Evolutionary conservation across 1,140 invertebrate genomes (phyloP), one percentile per base, ranked within the genome.

Genomic region (Drosophila malerkotliana): DNA sequence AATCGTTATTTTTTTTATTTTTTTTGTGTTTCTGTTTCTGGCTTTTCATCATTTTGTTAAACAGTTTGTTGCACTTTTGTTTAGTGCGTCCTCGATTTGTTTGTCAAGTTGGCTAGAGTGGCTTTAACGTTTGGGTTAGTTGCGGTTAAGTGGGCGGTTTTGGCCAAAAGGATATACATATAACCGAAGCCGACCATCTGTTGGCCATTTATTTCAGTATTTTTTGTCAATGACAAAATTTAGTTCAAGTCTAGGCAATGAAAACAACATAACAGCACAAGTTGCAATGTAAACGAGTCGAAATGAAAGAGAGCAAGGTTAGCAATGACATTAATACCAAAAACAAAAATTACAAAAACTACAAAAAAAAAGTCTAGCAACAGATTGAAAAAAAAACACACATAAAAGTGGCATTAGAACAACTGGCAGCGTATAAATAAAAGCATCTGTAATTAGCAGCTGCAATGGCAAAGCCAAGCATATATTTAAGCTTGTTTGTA

Each of bases 251-350:
- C 66, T 69, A 56, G 39, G 26, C 53, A 10, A 32, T 54, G 28
- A 21, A 18, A 56, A 18, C 59, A 6, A 63, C 39, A 63, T 63
- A 64, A 60, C 41, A 64, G 49, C 49, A 49, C 51, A 68, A 68
- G 30, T 48, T 56, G 66, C 63, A 87, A 87, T 85, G 78, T 78
- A 87, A 85, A 72, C 75, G 62, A 79, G 75, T 87, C 78, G 26
- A 75, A 77, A 75, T 74, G 75, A 87, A 87, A 79, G 83, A 87
- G 82, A 87, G 82, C 82, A 87, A 87, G 82, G 82, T 79, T 87
- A 87, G 71, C 74, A 87, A 82, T 87, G 82, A 87, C 82, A 87
- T 88, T 87, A 82, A 87, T 87, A 87, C 82, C 75, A 79, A 84
- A 85, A 79, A 81, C 41, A 67, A 63, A 15, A 45, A 45, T n/a